Base-by-base conservation (phyloP, 2,888 invertebrate species). In the Cenopis cana region DNA sequence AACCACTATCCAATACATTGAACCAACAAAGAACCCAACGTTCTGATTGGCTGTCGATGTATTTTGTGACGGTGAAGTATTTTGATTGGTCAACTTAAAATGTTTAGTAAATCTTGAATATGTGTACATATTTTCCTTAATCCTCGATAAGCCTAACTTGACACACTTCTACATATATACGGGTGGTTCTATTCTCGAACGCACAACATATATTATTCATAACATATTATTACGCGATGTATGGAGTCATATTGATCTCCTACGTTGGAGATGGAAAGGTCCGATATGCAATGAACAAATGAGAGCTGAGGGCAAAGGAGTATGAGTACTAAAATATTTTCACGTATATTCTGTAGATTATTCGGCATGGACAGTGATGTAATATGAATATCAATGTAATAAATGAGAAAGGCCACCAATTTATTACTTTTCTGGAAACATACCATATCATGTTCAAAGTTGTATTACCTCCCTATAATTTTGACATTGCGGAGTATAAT, bases 221-320 rank as follows among this genome's bases (percentile, higher is more conserved):
- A 46, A 6, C 46, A n/a, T n/a, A 46, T 46, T n/a, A 8, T 14
- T 46, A 46, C 2, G 46, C 14, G n/a, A 46, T 46, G 6, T 46
- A 46, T 46, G 14, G n/a, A 6, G 46, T 46, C 8, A n/a, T 14
- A n/a, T 46, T 46, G 46, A 46, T 12, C 46, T 46, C 46, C 20
- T 9, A 49, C 14, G 54, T 29, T 54, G 38, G 17, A 52, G 29
- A 54, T 54, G 49, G 11, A 36, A 36, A 20, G n/a, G 49, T 24
- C 38, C 24, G 50, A 52, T 62, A 62, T 52, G 62, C 50, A 52
- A 62, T 62, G 62, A 62, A 50, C 62, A 52, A 20, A 62, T 20
- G 52, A 36, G 62, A n/a, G n/a, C n/a, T n/a, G n/a, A 52, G 33
- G 8, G 1, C 50, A 33, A 36, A 4, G 60, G 24, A 46, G 46